Evolutionary conservation across 1,140 invertebrate species (phyloP).

Genomic region (Andrena cerasifolii): DNA sequence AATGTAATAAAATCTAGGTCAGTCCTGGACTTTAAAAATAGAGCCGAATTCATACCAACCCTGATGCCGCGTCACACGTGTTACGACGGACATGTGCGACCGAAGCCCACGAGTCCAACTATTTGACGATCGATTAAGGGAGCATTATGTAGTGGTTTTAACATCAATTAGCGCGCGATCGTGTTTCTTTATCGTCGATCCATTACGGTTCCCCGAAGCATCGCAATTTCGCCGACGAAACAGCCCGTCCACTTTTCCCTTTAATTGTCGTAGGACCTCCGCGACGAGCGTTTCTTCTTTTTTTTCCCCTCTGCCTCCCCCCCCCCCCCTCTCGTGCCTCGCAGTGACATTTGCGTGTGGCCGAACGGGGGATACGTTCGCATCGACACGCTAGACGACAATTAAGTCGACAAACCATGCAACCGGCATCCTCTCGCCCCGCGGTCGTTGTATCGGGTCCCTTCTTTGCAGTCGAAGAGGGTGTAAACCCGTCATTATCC

Average conservation of each 20-base stretch:
- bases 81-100: too few species aligned
- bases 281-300: constrained; percentile 19
- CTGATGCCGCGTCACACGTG: too few species aligned
- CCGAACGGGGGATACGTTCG: constrained; percentile 60
- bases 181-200: constrained; percentile 29
- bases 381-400: constrained; percentile 80
- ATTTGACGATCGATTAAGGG: constrained; percentile 31
- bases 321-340: constrained; percentile 40
- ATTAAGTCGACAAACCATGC: constrained; percentile 78
- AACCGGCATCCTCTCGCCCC: constrained; percentile 62
- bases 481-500: constrained; percentile 79
- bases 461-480: constrained; percentile 57
- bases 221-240: constrained; percentile 48
- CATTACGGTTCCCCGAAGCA: constrained; percentile 37
- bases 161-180: constrained; percentile 42
- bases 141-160: constrained; percentile 8
- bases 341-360: constrained; percentile 72
- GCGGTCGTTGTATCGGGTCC: constrained; percentile 42
- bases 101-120: too few species aligned
- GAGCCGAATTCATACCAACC: too few species aligned
- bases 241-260: constrained; percentile 26
- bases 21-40: too few species aligned
- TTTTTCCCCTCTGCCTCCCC: too few species aligned
- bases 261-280: constrained; percentile 39
- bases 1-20: too few species aligned